These are phyloP conservation scores for Hippocampus mohnikei DNA, from an alignment of 2,113 vertebrate species.

Conservation along the genomic window DNA sequence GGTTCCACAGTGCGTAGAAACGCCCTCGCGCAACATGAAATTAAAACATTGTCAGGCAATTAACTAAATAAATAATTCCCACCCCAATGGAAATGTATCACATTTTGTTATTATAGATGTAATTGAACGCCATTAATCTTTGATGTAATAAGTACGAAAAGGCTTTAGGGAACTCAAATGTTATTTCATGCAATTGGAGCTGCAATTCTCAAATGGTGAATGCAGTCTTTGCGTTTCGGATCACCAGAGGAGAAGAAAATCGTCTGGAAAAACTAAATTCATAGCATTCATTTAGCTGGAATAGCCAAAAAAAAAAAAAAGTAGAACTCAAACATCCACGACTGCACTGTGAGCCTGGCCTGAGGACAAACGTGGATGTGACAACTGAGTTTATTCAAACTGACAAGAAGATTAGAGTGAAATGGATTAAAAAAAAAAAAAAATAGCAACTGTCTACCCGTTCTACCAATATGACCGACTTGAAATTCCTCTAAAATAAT, in stretches of 20 bases:
- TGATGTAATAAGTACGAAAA: neutral
- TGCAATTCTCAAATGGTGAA: conserved; percentile 12
- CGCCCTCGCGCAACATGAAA: conserved; percentile 8
- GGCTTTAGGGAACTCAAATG: neutral
- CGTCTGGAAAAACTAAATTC: neutral
- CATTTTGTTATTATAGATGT: neutral
- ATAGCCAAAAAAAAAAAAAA: conserved; percentile 15
- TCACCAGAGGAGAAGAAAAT: neutral
- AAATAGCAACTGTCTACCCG: conserved; percentile 36
- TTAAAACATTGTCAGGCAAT: neutral
- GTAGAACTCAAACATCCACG: neutral
- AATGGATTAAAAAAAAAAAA: neutral
- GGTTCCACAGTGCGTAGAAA: conserved; percentile 22
- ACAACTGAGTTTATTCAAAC: conserved; percentile 29
- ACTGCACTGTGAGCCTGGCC: neutral
- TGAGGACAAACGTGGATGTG: conserved; percentile 7
- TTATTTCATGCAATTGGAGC: neutral
- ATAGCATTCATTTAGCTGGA: neutral
- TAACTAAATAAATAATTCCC: conserved; percentile 5
- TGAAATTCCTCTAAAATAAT: conserved; percentile 55
- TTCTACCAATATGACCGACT: conserved; percentile 25
- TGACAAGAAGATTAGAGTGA: conserved; percentile 24
- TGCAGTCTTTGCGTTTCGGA: conserved; percentile 7
- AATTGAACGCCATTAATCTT: neutral
- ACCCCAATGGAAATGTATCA: neutral